Evolutionary conservation across 1,140 invertebrate genomes (phyloP), one percentile per base, ranked within the genome.

Genomic region (Sogatella furcifera): DNA sequence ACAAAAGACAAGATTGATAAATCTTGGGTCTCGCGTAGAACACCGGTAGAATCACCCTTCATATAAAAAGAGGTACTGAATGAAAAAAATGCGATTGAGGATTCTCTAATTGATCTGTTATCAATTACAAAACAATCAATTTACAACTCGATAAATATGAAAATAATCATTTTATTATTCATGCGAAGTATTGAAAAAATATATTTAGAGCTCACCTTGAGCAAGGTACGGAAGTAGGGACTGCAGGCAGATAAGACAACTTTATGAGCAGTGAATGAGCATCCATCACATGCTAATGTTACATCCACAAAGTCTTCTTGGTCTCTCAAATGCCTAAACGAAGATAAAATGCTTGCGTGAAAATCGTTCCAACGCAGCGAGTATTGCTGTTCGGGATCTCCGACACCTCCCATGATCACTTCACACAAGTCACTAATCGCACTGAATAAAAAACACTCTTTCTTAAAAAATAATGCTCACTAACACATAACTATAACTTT

Each of bases 341-440:
- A 90, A 59, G 82, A 89, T 57, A 93, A 80, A 71, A 95, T 91
- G 68, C 88, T 90, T 57, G 88, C 84, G 72, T 92, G 90, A 78
- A 91, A 94, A 74, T 94, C 90, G 74, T 93, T 94, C 92, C 92
- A 95, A 70, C 90, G 83, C 69, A 95, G 81, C 72, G 90, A 90
- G 76, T 93, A 95, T 72, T 92, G 89, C 78, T 95, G 90, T 76
- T 91, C 85, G 67, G 80, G 73, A 64, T 73, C 73, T 71, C 74
- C 80, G 70, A 80, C 77, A 72, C 76, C 76, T 69, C 75, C 76
- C 76, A 77, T 76, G 49, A 58, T 53, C 55, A 55, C 56, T 59
- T 57, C 49, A 62, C 54, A 61, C 46, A 22, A 28, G 52, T 55
- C 21, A 57, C 17, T 61, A 49, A 34, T 52, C 52, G 46, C 55